Evolutionary conservation across 2,888 invertebrate species (phyloP), one percentile per base, ranked within the genome.

Genomic region (Coecobrya sp.): DNA sequence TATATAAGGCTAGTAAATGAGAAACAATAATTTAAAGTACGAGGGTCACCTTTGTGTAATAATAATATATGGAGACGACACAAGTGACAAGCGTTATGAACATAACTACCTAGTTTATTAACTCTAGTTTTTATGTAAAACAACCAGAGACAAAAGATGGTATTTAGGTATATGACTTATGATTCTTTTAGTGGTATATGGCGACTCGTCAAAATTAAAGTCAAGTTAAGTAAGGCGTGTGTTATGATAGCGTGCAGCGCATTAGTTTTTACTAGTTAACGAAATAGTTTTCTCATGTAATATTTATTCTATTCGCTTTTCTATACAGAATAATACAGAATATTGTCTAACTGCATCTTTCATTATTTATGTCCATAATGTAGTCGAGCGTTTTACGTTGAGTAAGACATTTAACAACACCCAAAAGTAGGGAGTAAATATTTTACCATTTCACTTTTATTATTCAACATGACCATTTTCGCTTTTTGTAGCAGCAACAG

Each of bases 381-480:
- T 19, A 55, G 55, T 55, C 0, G 3, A 55, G 19, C 55, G 13
- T 4, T 55, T n/a, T 36, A 55, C 45, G 55, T 81, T 55, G 81
- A 59, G 30, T 68, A 68, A 68, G 84, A 79, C 79, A 79, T 79
- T 76, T 52, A 79, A 52, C 27, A 13, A 79, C 52, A 55, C 55
- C 79, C 52, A 79, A 82, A 45, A 82, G 59, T 62, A 62, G 82
- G 16, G 45, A 62, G 81, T 89, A 70, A 81, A 82, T 90, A 86
- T 76, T 90, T 86, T 86, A 65, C 25, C 49, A 19, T 86, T 76
- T 62, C 73, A 36, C 25, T 86, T 86, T 84, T 90, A 86, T 90
- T 87, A 87, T 87, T 81, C 68, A 91, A 16, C 68, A 65, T 81
- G 62, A 86, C 90, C 90, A 86, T 90, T 62, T 90, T 76, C 79